Conservation (phyloP, 2,113 vertebrate species). For the Amphiprion percula region DNA sequence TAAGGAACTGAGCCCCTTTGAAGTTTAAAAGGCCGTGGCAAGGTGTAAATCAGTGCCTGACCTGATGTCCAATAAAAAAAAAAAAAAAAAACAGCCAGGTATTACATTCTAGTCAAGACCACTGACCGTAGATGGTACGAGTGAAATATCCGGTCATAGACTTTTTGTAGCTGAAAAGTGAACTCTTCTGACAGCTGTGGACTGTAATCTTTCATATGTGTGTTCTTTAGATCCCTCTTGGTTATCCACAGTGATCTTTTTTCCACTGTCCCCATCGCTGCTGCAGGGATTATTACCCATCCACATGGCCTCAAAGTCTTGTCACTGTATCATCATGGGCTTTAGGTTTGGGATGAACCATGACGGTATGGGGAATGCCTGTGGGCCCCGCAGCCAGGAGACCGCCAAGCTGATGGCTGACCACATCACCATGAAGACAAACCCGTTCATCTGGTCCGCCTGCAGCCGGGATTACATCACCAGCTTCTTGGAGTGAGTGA, state of each 20-base stretch:
- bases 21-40: neutral
- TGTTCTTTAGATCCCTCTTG: conserved; percentile 27
- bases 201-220: neutral
- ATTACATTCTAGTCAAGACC: neutral
- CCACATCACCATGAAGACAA: conserved; percentile 99
- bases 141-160: neutral
- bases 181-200: conserved; percentile 23
- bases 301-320: conserved; percentile 45
- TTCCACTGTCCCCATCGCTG: conserved; percentile 18
- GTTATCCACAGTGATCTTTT: conserved; percentile 36
- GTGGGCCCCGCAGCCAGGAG: conserved; percentile 94
- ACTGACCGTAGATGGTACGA: too few relatives aligned
- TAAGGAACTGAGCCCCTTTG: too few relatives aligned
- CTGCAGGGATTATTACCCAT: conserved; percentile 14
- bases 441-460: conserved; percentile 97
- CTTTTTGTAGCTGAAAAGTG: conserved; percentile 1
- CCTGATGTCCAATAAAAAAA: conserved; percentile 4
- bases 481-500: conserved; percentile 97
- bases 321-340: conserved; percentile 55
- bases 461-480: conserved; percentile 99
- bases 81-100: neutral
- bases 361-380: conserved; percentile 95
- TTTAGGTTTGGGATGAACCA: conserved; percentile 99
- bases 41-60: neutral
- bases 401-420: conserved; percentile 98